These are phyloP conservation scores for Oscarella lobularis DNA, from an alignment of 37 sponge, comb jelly and placozoan species.

Conservation along the genomic window DNA sequence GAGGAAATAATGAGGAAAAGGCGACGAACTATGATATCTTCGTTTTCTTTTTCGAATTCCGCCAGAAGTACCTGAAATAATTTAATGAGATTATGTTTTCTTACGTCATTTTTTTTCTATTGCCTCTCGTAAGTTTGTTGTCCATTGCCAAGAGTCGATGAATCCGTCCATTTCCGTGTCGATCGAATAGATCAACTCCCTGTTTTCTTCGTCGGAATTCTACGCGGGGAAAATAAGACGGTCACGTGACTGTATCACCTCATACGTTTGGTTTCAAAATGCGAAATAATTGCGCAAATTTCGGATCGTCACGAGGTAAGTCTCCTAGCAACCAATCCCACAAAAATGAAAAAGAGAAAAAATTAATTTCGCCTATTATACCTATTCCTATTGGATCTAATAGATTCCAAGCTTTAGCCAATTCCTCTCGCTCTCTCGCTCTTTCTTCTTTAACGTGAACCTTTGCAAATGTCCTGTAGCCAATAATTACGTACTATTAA, in stretches of 20 bases:
- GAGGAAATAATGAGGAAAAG: too few species aligned
- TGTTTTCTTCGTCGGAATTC: slow-evolving; percentile 41
- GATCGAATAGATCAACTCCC: slow-evolving; percentile 17
- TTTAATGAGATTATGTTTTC: too few species aligned
- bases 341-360: too few species aligned
- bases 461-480: slow-evolving; percentile 36
- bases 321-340: too few species aligned
- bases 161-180: slow-evolving; percentile 9
- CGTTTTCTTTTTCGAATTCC: too few species aligned
- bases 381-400: slow-evolving; percentile 38
- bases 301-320: slow-evolving; percentile 27
- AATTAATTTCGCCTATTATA: too few species aligned
- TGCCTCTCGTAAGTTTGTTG: slow-evolving; percentile 20
- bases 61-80: too few species aligned
- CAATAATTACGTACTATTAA: slow-evolving; percentile 11
- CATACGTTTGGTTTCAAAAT: slow-evolving; percentile 49
- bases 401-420: slow-evolving; percentile 73
- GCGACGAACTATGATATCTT: too few species aligned
- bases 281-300: slow-evolving; percentile 25
- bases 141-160: slow-evolving; percentile 30
- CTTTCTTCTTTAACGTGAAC: slow-evolving; percentile 53
- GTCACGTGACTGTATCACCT: neutral
- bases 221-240: neutral
- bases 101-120: too few species aligned
- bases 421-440: slow-evolving; percentile 25